Evolutionary conservation across 53 echinoderm and acorn worm genomes (phyloP), one percentile per base, ranked within the genome.

Genomic region (Actinopyga echinites): DNA sequence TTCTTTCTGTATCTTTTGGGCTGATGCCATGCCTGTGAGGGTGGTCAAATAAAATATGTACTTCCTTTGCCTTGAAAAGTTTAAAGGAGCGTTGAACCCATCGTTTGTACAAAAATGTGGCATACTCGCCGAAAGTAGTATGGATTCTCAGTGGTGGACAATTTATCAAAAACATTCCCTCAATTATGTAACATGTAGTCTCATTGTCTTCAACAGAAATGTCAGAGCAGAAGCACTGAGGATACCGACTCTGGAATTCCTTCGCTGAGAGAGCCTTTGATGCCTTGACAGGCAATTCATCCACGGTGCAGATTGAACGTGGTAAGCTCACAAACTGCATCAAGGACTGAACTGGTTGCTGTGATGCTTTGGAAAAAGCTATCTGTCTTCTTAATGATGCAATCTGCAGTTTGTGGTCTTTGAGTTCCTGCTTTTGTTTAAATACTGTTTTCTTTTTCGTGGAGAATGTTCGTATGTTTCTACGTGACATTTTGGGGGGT

Each of bases 31-130:
- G 69, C 20, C 83, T 49, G 32, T 78, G 58, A 1, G 89, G 79
- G 66, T 84, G 89, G 56, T 89, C 84, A 28, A 84, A 89, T 15
- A 89, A 65, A 30, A 79, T 56, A 45, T 84, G 84, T 1, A 89
- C 54, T 40, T 84, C 84, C 10, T 29, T 40, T 12, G 82, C 89
- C 45, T 57, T 61, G n/a, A 61, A 61, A 26, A 23, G 20, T 26
- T 59, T 7, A 6, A 59, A 23, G 21, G 60, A 20, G 8, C 25
- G 60, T 26, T 59, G 8, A 64, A 64, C 64, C 64, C 64, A 64
- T 10, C 64, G 64, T 28, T 34, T 64, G 30, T 64, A 64, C 30
- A 64, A 64, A 28, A 64, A 30, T 2, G 12, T 64, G 10, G 65
- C 7, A 64, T 64, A 64, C 30, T 64, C 65, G 13, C 65, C 30